Evolutionary conservation across 2,113 vertebrate species (phyloP), one percentile per base, ranked within the genome.

Genomic region (Sinocyclocheilus anshuiensis): DNA sequence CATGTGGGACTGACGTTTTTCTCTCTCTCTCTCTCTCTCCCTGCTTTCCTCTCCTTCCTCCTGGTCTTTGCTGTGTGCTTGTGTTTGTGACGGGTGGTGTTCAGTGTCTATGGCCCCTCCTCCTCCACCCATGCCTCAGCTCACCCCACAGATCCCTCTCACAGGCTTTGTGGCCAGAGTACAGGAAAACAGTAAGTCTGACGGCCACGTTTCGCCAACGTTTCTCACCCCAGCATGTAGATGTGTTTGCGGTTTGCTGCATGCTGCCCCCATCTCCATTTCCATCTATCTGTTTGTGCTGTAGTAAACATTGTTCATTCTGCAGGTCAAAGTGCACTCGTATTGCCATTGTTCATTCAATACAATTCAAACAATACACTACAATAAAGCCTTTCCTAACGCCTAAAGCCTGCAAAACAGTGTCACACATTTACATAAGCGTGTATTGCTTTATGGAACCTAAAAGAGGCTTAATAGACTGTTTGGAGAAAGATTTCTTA

Each of bases 111-210:
- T 98, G 92, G 97, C 97, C 93, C 98, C 98, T 84, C 98, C 98
- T 93, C 98, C 97, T 93, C 97, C 98, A 93, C 98, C 98, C 93
- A 98, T 99, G 97, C 97, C 97, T 94, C 98, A 99, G 93, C 97
- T 99, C 96, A 99, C 98, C 97, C 98, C 98, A 97, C 98, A 99
- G 98, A 99, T 99, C 93, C 98, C 98, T 94, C 97, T 99, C 96
- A 99, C 97, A 96, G 98, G 98, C 96, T 99, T 99, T 97, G 98
- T 99, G 97, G 98, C 98, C 97, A 97, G 98, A 95, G 97, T 99
- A 95, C 98, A 99, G 96, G 98, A 99, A 96, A 99, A 98, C 98
- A 99, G 98, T 99, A 99, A 99, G 98, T 99, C 26, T 93, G 90
- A 93, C 90, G 72, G 76, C 81, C 77, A 83, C 77, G 4, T 26